Evolutionary conservation across 2,113 vertebrate genomes (phyloP).

Genomic region (Gopherus evgoodei): DNA sequence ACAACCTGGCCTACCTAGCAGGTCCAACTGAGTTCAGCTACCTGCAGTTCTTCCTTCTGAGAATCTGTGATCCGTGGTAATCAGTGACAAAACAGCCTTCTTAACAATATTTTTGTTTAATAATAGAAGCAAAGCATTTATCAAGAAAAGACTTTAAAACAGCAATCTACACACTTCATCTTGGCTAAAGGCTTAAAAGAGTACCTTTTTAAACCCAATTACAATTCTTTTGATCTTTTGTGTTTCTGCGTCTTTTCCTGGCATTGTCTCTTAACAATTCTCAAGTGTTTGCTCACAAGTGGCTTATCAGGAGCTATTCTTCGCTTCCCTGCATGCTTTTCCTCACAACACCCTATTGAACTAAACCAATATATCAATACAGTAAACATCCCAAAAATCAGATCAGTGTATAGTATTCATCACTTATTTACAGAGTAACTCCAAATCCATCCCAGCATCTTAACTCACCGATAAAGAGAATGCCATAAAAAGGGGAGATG

Average conservation of each 20-base stretch:
- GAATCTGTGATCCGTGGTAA: background rate
- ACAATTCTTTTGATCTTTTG: background rate
- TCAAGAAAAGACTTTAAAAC: no score
- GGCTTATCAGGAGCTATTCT: background rate
- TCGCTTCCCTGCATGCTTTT: background rate
- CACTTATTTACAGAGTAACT: background rate
- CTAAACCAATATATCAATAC: background rate
- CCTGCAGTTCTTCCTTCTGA: background rate
- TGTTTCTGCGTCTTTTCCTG: background rate
- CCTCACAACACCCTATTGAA: background rate
- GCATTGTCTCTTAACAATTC: background rate
- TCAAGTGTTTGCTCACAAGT: background rate
- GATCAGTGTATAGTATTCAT: background rate
- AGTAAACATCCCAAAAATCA: background rate
- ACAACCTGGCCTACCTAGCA: background rate
- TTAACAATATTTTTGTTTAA: rapidly evolving
- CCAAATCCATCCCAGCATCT: background rate
- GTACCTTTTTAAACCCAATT: background rate
- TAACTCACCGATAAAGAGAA: background rate
- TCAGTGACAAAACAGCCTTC: background rate
- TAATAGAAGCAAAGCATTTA: rapidly evolving
- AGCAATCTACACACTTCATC: rapidly evolving
- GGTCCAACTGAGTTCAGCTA: background rate
- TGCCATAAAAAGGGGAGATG: background rate
- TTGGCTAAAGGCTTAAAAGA: no score